These are phyloP conservation scores for Chrysomallon squamiferum DNA, from an alignment of 1,140 invertebrate species.

Conservation along the genomic window DNA sequence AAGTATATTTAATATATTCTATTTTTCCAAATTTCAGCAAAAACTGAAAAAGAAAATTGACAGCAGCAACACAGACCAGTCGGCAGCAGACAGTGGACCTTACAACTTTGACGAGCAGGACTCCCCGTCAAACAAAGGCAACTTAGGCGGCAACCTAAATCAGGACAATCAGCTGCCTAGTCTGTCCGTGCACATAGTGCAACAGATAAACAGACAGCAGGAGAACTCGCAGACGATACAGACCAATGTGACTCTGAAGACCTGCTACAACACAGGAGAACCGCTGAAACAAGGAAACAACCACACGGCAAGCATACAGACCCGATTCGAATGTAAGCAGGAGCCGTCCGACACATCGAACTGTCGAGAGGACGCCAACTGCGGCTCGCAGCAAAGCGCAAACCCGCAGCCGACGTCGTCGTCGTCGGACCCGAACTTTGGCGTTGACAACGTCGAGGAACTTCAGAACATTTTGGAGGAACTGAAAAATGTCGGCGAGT, in stretches of 20 bases:
- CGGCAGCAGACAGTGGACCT: slow-evolving; percentile 26
- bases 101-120: slow-evolving; percentile 46
- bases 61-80: slow-evolving; percentile 32
- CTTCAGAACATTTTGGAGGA: slow-evolving; percentile 69
- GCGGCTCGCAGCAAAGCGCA: slow-evolving; percentile 16
- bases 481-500: slow-evolving; percentile 83
- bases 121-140: slow-evolving; percentile 12
- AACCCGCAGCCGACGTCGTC: slow-evolving; percentile 64
- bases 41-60: slow-evolving; percentile 51
- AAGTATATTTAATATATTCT: too few relatives aligned
- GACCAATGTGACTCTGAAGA: slow-evolving; percentile 84
- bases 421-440: slow-evolving; percentile 76
- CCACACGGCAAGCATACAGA: slow-evolving; percentile 36
- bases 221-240: slow-evolving; percentile 88
- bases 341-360: slow-evolving; percentile 75
- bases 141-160: slow-evolving; percentile 6
- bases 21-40: slow-evolving; percentile 41
- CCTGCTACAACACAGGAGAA: slow-evolving; percentile 33
- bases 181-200: slow-evolving; percentile 87
- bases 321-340: slow-evolving; percentile 79
- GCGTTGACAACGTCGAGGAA: slow-evolving; percentile 74
- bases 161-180: slow-evolving; percentile 64
- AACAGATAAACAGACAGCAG: slow-evolving; percentile 84
- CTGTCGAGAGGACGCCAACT: slow-evolving; percentile 69
- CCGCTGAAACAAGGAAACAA: slow-evolving; percentile 34